These are phyloP conservation scores for Lacanobia wlatinum DNA, from an alignment of 2,888 invertebrate species.

Conservation along the genomic window DNA sequence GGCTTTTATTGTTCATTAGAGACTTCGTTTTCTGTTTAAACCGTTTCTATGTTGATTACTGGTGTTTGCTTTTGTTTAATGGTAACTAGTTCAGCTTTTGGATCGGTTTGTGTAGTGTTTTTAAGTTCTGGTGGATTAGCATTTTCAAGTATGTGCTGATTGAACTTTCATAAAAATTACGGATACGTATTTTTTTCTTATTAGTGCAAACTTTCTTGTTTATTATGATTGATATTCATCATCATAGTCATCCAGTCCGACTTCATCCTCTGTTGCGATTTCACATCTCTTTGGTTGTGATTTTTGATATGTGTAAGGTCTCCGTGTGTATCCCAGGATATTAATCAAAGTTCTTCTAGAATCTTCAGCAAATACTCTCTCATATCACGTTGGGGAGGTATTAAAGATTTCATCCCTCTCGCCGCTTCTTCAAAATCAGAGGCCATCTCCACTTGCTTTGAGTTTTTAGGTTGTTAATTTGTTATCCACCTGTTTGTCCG, in stretches of 20 bases:
- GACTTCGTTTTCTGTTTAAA: conserved; percentile 23
- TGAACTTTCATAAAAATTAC: too few species aligned
- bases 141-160: background rate
- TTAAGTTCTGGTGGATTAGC: background rate
- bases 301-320: background rate
- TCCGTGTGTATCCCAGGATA: too few species aligned
- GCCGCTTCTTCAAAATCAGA: too few species aligned
- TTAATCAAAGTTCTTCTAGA: background rate
- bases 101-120: background rate
- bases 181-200: too few species aligned
- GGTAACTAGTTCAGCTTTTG: background rate
- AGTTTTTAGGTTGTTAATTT: too few species aligned
- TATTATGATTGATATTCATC: too few species aligned
- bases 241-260: too few species aligned
- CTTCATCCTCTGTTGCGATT: background rate
- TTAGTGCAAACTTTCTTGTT: too few species aligned
- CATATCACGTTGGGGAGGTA: too few species aligned
- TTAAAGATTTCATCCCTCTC: too few species aligned
- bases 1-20: conserved; percentile 49
- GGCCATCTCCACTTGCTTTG: background rate
- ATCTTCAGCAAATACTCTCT: background rate
- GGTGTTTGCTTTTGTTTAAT: conserved; percentile 27
- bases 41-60: conserved; percentile 30
- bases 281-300: background rate
- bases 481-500: too few species aligned